Base-by-base conservation (phyloP, 2,797 vertebrate species). In the Chloroceryle amazona region DNA sequence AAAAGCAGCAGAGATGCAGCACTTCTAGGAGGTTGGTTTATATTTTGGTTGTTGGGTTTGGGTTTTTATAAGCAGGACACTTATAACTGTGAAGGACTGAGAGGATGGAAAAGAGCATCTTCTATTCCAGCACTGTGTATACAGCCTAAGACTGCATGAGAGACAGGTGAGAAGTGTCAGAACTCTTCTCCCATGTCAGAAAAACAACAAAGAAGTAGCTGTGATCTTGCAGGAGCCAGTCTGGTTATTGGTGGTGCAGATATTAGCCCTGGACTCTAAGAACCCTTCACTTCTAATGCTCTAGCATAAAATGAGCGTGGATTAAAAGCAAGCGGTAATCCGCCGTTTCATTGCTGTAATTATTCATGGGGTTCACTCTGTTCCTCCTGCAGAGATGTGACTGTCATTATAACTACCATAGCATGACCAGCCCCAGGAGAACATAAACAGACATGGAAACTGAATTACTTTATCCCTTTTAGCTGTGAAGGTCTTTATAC, bases 401-500 rank as follows among this genome's bases (percentile, higher is more conserved):
- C 76, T 94, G 51, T 79, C 57, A 66, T 70, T 90, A 47, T 51
- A 83, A 65, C 62, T 92, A 74, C 52, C 26, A 15, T 52, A 78
- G 87, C 80, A 84, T 81, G 82, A 74, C 55, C 62, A 49, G 39
- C 74, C 71, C 71, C 63, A 89, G 76, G 49, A 90, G 71, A 93
- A 54, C 62, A 65, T 42, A 87, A 89, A 82, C 60, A 93, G 90
- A 86, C 44, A 29, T 67, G 37, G 78, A 82, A 92, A 92, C 78
- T 63, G 87, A 96, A 93, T 93, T 94, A 89, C 86, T 93, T 95
- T 93, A 87, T 90, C 86, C 76, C 61, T 95, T 93, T 80, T 80
- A 94, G 55, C 88, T 82, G 26, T 42, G 35, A 85, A 61, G 83
- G 90, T 92, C 49, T 84, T 93, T 82, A 39, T 67, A 61, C 71